Evolutionary conservation across 2,888 invertebrate species (phyloP), one percentile per base, ranked within the genome.

Genomic region (Linnaemya vulpina): DNA sequence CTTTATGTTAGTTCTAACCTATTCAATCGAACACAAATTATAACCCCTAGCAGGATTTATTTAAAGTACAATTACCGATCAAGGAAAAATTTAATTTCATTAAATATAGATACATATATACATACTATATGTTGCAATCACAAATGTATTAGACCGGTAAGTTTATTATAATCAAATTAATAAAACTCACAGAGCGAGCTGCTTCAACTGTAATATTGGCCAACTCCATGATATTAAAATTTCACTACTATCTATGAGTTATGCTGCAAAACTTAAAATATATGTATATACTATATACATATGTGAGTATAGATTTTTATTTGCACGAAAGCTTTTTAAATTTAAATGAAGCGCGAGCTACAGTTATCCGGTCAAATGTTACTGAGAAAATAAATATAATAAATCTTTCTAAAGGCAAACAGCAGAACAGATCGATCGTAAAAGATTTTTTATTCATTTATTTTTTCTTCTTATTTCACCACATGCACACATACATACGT

Each of bases 161-260:
- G 3, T 30, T 30, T 30, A 30, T 53, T 53, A 53, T 55, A 8
- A 22, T 22, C n/a, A 46, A 46, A 49, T 25, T 62, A 80, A 78
- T 63, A 46, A 8, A 49, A 78, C 79, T 78, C 83, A 75, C 82
- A 60, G 65, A 25, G n/a, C 58, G 84, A 71, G 75, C 70, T 73
- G 75, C 85, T 76, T 87, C 86, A 77, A 87, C 62, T 79, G 80
- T 87, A 43, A 88, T 87, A 77, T 81, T 87, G 58, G 82, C 77
- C 67, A 88, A 75, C 71, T 88, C 88, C 87, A 88, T 88, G 15
- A 51, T 60, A n/a, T 67, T 4, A 11, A 43, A 30, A 22, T 53
- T 53, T 11, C 43, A 78, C 62, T 70, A 49, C 43, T 78, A 40
- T 49, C n/a, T 40, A 11, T 17, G 7, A 3, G 2, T 2, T 30